These are phyloP conservation scores for Lymantria monacha DNA, from an alignment of 2,888 invertebrate species.

Conservation along the genomic window DNA sequence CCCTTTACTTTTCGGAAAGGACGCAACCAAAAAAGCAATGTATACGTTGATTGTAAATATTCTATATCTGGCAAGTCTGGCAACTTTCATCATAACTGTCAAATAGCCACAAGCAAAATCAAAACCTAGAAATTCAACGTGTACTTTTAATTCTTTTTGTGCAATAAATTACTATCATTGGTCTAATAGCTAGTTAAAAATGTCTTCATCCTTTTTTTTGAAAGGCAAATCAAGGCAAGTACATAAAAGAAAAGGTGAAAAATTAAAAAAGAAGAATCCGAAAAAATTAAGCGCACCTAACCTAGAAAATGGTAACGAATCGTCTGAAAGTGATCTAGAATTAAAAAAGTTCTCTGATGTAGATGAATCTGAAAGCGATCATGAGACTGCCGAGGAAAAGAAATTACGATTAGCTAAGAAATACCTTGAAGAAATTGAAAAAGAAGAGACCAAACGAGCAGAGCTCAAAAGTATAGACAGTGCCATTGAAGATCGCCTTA, in stretches of 20 bases:
- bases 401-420: conserved; percentile 94
- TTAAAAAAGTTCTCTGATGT: conserved; percentile 77
- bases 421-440: conserved; percentile 93
- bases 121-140: too few relatives aligned
- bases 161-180: too few relatives aligned
- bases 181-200: conserved; percentile 21
- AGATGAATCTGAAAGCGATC: conserved; percentile 82
- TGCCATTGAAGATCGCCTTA: conserved; percentile 88
- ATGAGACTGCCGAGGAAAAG: conserved; percentile 95
- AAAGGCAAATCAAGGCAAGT: conserved; percentile 82
- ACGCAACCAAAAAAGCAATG: too few relatives aligned
- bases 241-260: conserved; percentile 79
- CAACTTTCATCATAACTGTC: too few relatives aligned
- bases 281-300: conserved; percentile 63
- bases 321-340: conserved; percentile 85
- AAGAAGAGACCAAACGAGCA: conserved; percentile 87
- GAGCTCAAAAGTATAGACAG: conserved; percentile 85
- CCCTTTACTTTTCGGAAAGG: too few relatives aligned
- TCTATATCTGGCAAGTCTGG: too few relatives aligned
- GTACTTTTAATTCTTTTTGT: too few relatives aligned
- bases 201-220: conserved; percentile 84
- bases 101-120: too few relatives aligned
- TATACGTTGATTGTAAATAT: too few relatives aligned
- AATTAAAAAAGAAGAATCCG: conserved; percentile 59
- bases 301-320: conserved; percentile 82